Percentiles rank a stretch among this genome's conserved stretches.
phyloP scores from a whole-genome alignment of 2,797 vertebrate genomes.

The Argentina silus region DNA sequence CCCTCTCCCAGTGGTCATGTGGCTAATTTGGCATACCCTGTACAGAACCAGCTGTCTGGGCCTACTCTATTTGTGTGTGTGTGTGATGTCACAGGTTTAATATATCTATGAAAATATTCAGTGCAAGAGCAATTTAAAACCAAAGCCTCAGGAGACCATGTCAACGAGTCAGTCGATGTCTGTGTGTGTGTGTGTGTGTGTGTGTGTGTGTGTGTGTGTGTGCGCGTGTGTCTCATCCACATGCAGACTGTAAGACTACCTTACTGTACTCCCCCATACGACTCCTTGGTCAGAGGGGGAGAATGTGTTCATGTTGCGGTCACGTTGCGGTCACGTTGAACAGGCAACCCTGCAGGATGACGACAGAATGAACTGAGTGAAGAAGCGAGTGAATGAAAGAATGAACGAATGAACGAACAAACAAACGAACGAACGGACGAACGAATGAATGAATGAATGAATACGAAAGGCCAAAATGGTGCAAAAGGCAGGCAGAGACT shows the following conservation, averaged over 20 bases:
- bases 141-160: conserved; percentile 40
- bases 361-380: conserved; percentile 14
- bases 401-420: conserved; percentile 38
- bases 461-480: conserved; percentile 77
- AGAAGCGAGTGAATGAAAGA: conserved; percentile 31
- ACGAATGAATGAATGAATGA: conserved; percentile 31
- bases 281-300: neutral
- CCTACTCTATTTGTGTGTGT: conserved; percentile 39
- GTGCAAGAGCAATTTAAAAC: conserved; percentile 52
- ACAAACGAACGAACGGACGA: conserved; percentile 39
- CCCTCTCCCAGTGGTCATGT: conserved; percentile 46
- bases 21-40: conserved; percentile 69
- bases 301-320: neutral
- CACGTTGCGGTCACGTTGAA: neutral
- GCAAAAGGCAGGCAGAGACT: conserved; percentile 73
- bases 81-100: conserved; percentile 57
- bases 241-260: neutral
- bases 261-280: neutral
- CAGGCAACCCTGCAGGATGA: neutral
- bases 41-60: conserved; percentile 76
- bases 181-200: conserved; percentile 30
- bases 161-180: conserved; percentile 39
- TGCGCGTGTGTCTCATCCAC: conserved; percentile 19
- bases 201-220: conserved; percentile 31
- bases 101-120: conserved; percentile 58